These are phyloP conservation scores for Merodon equestris DNA, from an alignment of 2,888 invertebrate species.

Conservation along the genomic window DNA sequence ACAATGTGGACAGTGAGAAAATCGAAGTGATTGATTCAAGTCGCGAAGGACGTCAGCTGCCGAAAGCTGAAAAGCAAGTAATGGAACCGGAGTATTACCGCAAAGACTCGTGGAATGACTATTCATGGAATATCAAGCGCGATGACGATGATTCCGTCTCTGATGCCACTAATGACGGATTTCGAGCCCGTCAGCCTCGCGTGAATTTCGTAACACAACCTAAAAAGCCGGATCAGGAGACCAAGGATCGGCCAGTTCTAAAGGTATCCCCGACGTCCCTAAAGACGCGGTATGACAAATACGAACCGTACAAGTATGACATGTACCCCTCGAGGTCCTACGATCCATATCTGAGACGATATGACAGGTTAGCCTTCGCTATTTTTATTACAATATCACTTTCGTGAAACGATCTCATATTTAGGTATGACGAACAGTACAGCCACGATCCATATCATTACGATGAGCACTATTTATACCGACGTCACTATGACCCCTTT, in stretches of 20 bases:
- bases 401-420: background rate
- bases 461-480: constrained; percentile 75
- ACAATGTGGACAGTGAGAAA: constrained; percentile 69
- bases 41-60: constrained; percentile 66
- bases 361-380: constrained; percentile 75
- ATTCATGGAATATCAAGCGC: constrained; percentile 79
- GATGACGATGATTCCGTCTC: constrained; percentile 78
- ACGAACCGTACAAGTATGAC: constrained; percentile 71
- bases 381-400: background rate
- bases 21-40: constrained; percentile 69
- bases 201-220: constrained; percentile 85
- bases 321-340: constrained; percentile 77
- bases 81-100: constrained; percentile 82
- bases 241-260: constrained; percentile 70
- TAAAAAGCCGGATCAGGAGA: constrained; percentile 74
- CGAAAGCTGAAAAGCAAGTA: constrained; percentile 73
- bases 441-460: constrained; percentile 77
- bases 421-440: constrained; percentile 77
- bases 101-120: constrained; percentile 82
- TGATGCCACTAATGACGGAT: constrained; percentile 81
- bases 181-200: constrained; percentile 82
- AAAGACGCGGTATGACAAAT: constrained; percentile 69
- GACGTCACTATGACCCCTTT: constrained; percentile 77
- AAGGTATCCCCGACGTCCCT: constrained; percentile 68
- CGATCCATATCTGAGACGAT: constrained; percentile 77